Evolutionary conservation across 2,888 invertebrate species (phyloP), one percentile per base, ranked within the genome.

Genomic region (Apodemia mormo): DNA sequence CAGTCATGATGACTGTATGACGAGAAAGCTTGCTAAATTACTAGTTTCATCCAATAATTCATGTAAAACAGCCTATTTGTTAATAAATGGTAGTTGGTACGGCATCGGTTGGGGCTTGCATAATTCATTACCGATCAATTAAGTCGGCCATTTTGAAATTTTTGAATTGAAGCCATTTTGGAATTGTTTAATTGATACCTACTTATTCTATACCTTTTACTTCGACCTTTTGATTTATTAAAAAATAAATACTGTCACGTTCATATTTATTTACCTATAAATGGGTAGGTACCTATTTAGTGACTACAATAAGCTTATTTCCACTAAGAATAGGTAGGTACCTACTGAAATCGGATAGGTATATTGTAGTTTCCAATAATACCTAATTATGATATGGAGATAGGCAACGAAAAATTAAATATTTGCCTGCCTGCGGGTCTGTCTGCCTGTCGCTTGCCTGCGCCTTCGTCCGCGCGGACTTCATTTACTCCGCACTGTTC

Each of bases 91-190:
- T 65, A 52, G 68, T 65, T 68, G 65, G 68, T 54, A 33, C 52
- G 30, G 43, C 64, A 68, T 72, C 68, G 70, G 71, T 70, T 72
- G 75, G 78, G 78, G 78, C 65, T 72, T 76, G 71, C 73, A 78
- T 78, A 76, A 70, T 75, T 77, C 71, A 78, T 76, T 66, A 70
- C 71, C 70, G 68, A 70, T 65, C 65, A 58, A 61, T 61, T 61
- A 65, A 56, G 40, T 75, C 71, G 64, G 77, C 78, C 78, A 77
- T 77, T 72, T 76, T 76, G 76, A 74, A 72, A 76, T 75, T 78
- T 74, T 74, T 74, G 67, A 69, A 70, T 67, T 71, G 70, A 73
- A 66, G 74, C 70, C 72, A 74, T 73, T 73, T 71, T 72, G 70
- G 52, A 43, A 40, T 65, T 45, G 22, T 45, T 29, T 43, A 22